phyloP scores from a whole-genome alignment of 2,113 vertebrate species.

The Ammodytes marinus region DNA sequence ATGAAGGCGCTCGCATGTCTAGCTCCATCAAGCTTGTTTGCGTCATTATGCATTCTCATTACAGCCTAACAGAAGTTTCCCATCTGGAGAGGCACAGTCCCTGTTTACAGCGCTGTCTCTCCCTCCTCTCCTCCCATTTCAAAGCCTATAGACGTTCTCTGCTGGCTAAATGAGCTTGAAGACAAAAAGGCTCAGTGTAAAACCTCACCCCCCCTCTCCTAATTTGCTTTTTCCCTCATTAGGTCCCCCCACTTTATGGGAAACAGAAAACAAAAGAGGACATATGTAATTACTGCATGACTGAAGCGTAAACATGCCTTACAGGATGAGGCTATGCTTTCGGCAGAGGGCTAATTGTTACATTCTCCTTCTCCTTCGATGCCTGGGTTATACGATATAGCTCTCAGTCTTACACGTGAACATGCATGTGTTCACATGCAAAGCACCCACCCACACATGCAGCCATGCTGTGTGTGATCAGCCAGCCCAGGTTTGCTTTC shows the following conservation, averaged over 20 bases:
- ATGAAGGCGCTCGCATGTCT: slow-evolving; percentile 56
- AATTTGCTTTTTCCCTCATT: slow-evolving; percentile 70
- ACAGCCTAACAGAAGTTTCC: slow-evolving; percentile 74
- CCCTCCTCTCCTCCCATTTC: slow-evolving; percentile 63
- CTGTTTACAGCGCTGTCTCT: slow-evolving; percentile 69
- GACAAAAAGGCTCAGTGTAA: slow-evolving; percentile 67
- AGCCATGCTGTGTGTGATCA: slow-evolving; percentile 39
- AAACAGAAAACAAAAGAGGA: slow-evolving; percentile 80
- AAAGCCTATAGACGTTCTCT: slow-evolving; percentile 60
- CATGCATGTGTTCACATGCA: slow-evolving; percentile 62
- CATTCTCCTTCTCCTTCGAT: slow-evolving; percentile 70
- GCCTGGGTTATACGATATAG: slow-evolving; percentile 74
- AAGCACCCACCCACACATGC: slow-evolving; percentile 43
- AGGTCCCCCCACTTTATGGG: slow-evolving; percentile 70
- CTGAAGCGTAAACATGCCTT: slow-evolving; percentile 77
- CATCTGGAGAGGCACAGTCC: slow-evolving; percentile 72
- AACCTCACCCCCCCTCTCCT: slow-evolving; percentile 32
- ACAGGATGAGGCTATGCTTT: slow-evolving; percentile 69
- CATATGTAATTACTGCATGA: slow-evolving; percentile 82
- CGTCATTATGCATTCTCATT: slow-evolving; percentile 77
- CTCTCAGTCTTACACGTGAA: slow-evolving; percentile 67
- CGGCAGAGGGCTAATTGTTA: slow-evolving; percentile 75
- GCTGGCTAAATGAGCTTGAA: slow-evolving; percentile 75
- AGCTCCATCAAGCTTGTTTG: slow-evolving; percentile 71
- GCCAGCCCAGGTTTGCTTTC: slow-evolving; percentile 49